Conservation (phyloP, 2,797 vertebrate species). For the Eutrigla gurnardus region DNA sequence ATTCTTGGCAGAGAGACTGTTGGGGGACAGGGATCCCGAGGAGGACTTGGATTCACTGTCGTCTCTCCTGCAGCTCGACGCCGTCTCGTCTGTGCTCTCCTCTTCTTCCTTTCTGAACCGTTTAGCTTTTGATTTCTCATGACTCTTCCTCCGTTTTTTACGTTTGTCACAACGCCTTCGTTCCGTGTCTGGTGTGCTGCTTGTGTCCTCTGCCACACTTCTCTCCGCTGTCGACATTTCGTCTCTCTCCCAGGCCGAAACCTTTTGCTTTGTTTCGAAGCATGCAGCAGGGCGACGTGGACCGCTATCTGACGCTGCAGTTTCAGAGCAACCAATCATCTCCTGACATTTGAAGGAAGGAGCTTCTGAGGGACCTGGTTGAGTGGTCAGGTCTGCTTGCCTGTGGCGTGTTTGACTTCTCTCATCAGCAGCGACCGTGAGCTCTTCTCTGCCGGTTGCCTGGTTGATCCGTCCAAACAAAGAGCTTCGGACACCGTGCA, state of each 20-base stretch:
- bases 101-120: slow-evolving; percentile 55
- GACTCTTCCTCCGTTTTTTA: slow-evolving; percentile 86
- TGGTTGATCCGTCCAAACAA: slow-evolving; percentile 87
- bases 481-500: slow-evolving; percentile 2
- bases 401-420: neutral
- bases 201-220: slow-evolving; percentile 13
- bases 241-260: slow-evolving; percentile 15
- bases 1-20: slow-evolving; percentile 93
- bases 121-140: slow-evolving; percentile 72
- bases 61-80: slow-evolving; percentile 53
- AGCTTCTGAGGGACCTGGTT: slow-evolving; percentile 11
- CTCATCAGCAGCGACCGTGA: neutral
- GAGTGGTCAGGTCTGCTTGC: neutral
- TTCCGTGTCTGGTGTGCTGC: slow-evolving; percentile 51
- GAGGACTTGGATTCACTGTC: slow-evolving; percentile 53
- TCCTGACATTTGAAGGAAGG: neutral
- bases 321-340: neutral
- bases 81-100: slow-evolving; percentile 53
- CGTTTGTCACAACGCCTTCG: slow-evolving; percentile 44
- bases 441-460: slow-evolving; percentile 31
- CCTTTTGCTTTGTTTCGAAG: neutral
- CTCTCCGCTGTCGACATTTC: slow-evolving; percentile 35
- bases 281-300: neutral
- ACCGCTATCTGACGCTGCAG: neutral
- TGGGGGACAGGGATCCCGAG: slow-evolving; percentile 73